Percentiles rank a stretch among this genome's conserved stretches.
phyloP scores from a whole-genome alignment of 2,113 vertebrate genomes.

The Ictalurus punctatus region DNA sequence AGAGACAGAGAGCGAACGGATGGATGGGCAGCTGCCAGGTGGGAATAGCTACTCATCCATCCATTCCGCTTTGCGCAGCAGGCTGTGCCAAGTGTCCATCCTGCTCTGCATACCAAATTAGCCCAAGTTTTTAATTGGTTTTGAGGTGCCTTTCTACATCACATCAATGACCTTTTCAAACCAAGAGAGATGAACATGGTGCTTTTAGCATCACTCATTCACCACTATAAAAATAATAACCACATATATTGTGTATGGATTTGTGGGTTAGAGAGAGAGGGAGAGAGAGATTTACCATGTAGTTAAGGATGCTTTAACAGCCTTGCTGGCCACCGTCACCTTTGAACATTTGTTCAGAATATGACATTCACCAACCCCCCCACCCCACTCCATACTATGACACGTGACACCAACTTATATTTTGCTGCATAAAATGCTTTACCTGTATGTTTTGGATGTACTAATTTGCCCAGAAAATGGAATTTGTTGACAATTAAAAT shows the following conservation, averaged over 20 bases:
- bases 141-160: conserved; percentile 53
- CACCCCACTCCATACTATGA: neutral
- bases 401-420: neutral
- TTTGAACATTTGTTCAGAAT: neutral
- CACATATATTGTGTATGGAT: conserved; percentile 14
- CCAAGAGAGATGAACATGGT: conserved; percentile 34
- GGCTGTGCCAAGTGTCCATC: conserved; percentile 49
- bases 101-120: conserved; percentile 60
- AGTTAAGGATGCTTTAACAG: neutral
- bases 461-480: neutral
- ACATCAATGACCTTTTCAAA: conserved; percentile 50
- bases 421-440: neutral
- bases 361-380: neutral
- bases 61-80: conserved; percentile 55
- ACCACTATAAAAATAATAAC: conserved; percentile 32
- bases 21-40: conserved; percentile 57
- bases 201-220: conserved; percentile 30
- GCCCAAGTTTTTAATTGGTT: conserved; percentile 59
- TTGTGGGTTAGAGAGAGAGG: conserved; percentile 16
- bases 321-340: neutral
- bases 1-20: conserved; percentile 43
- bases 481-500: no score
- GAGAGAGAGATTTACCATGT: neutral
- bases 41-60: conserved; percentile 51
- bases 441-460: neutral